Evolutionary conservation across 2,888 invertebrate species (phyloP), one percentile per base, ranked within the genome.

Genomic region (Cataglyphis cursor): DNA sequence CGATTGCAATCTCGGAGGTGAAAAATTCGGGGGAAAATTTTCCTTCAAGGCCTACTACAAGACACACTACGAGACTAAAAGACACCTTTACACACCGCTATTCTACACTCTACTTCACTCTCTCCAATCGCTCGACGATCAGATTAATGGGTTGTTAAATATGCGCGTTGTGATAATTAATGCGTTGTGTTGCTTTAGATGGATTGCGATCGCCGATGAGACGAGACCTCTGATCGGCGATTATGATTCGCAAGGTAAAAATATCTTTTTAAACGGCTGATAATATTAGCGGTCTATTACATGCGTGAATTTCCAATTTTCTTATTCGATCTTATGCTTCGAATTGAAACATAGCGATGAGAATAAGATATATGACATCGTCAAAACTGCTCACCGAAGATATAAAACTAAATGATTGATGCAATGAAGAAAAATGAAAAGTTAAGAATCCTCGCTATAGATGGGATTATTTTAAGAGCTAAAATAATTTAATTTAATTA

Each of bases 121-220:
- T 35, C 35, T 35, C 28, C 18, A 75, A 66, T 1, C 5, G 51
- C 35, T 44, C 31, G 68, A 51, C 21, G 10, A 66, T 62, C n/a
- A 44, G n/a, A 24, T 75, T 75, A 64, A 35, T 35, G 35, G 1
- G 6, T 41, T 75, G 5, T 21, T 75, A 64, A 44, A 75, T 48
- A 3, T 61, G 80, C 75, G 64, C 81, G 70, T 73, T 81, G 74
- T 38, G 41, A 44, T 62, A 73, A 65, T 21, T 70, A 9, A 82
- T 54, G 72, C 75, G 41, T 64, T 82, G 75, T 51, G 41, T 83
- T 48, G 83, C 28, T 28, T 64, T 10, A 83, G 51, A 31, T 64
- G 41, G 44, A 41, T 35, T 61, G 44, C 59, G 41, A 44, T 35
- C 54, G 48, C 24, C 35, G 41, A 51, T 8, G 73, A 80, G 73